Base-by-base conservation (phyloP, 30 jellyfish, hydroid and myxozoan species). In the Morbakka virulenta region DNA sequence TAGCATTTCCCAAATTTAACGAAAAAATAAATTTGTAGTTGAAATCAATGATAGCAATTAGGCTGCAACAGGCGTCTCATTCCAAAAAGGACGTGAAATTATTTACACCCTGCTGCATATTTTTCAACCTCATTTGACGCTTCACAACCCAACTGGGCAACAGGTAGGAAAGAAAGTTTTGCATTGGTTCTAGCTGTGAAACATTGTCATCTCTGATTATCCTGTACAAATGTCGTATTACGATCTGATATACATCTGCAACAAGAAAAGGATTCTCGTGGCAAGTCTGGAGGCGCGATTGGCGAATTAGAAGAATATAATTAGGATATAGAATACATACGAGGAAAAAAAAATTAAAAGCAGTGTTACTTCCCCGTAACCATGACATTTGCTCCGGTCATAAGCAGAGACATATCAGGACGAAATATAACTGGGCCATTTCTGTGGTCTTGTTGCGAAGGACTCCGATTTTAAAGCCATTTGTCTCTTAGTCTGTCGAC, bases 101-200 rank as follows among this genome's bases (percentile, higher is more conserved):
- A 2, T 20, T 24, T 49, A 29, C 85, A 73, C 21, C 85, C 79
- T 6, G 75, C 52, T n/a, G 52, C 85, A 0, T 73, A 73, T 73
- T 73, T 73, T 50, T 52, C 71, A 17, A 73, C 85, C 1, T 25
- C 85, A 2, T 30, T 73, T 12, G 35, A 50, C 27, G 4, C 23
- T 6, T 73, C 77, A 2, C 75, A 73, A 27, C 62, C 13, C 4
- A 73, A 73, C 17, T 73, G 85, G 75, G 0, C 85, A 1, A 31
- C 85, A 4, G 29, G 34, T 25, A 47, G 21, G 20, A 76, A 76
- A 57, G 17, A 41, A 17, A 17, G 13, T 17, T 41, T 41, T 41
- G 57, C 57, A 6, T 17, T 41, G 13, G 17, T 74, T 53, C 57
- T 41, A 6, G 57, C 57, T 6, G 17, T 41, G 9, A 9, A 41